phyloP scores from a whole-genome alignment of 2,113 vertebrate species.

The Festucalex cinctus region DNA sequence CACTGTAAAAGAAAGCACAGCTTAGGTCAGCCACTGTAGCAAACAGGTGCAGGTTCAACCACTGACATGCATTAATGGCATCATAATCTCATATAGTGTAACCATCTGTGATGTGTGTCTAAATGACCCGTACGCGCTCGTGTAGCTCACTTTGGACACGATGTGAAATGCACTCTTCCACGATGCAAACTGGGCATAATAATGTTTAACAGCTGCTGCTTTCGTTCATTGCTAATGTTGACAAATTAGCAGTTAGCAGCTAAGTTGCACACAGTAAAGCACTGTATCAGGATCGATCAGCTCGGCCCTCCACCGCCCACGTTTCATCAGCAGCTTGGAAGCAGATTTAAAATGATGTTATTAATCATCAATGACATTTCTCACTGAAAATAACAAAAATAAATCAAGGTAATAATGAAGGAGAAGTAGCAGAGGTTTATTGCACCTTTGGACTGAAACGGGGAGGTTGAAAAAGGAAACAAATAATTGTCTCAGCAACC shows the following conservation, averaged over 20 bases:
- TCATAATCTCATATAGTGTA: neutral
- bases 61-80: neutral
- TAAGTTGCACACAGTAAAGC: slow-evolving; percentile 12
- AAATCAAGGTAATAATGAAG: neutral
- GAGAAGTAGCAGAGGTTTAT: neutral
- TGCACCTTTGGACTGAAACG: neutral
- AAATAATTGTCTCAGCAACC: neutral
- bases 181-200: slow-evolving; percentile 27
- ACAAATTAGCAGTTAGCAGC: slow-evolving; percentile 39
- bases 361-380: neutral
- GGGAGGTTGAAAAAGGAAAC: neutral
- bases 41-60: neutral
- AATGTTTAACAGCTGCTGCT: slow-evolving; percentile 46
- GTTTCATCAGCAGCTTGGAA: slow-evolving; percentile 14
- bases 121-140: slow-evolving; percentile 7
- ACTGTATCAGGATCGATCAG: slow-evolving; percentile 22
- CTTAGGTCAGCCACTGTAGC: neutral
- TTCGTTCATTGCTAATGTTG: slow-evolving; percentile 41
- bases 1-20: neutral
- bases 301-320: slow-evolving; percentile 18
- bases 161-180: neutral
- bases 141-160: neutral
- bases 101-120: slow-evolving; percentile 16
- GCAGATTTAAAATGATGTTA: neutral
- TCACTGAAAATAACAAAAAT: neutral